Evolutionary conservation across 37 sponge, comb jelly and placozoan species (phyloP).

Genomic region (Chondrilla cf. caribensis): DNA sequence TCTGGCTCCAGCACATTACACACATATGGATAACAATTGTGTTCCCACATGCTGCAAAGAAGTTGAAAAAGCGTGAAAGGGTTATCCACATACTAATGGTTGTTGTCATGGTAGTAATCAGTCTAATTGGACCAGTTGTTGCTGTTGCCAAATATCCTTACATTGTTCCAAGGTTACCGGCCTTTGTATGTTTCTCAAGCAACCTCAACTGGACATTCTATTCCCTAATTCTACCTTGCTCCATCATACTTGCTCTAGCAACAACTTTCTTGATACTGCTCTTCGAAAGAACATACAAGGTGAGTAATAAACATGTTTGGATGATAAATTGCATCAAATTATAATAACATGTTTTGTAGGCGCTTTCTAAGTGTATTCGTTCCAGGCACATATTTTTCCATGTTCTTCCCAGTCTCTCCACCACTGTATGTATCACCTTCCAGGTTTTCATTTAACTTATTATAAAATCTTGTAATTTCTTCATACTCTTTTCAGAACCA

Average conservation of each 20-base stretch:
- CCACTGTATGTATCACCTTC: too few species aligned
- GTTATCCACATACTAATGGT: background rate
- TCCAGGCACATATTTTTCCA: too few species aligned
- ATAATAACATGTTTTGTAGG: too few species aligned
- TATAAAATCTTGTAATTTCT: too few species aligned
- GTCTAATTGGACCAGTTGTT: conserved; percentile 14
- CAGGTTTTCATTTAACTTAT: too few species aligned
- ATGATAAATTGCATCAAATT: too few species aligned
- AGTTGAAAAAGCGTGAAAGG: background rate
- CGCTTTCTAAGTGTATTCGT: too few species aligned
- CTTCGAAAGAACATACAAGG: background rate
- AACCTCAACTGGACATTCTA: background rate
- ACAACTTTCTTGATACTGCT: background rate
- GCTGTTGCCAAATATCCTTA: background rate
- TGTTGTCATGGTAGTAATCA: background rate
- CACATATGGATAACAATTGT: conserved; percentile 14
- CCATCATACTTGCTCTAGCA: background rate
- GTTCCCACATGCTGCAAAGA: background rate
- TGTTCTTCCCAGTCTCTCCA: too few species aligned
- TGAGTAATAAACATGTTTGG: too few species aligned
- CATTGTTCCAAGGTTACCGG: background rate
- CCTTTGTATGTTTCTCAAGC: background rate
- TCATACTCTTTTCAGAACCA: background rate
- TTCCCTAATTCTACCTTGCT: background rate
- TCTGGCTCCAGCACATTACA: background rate